phyloP scores from a whole-genome alignment of 2,888 invertebrate genomes.

The Eulithis prunata region DNA sequence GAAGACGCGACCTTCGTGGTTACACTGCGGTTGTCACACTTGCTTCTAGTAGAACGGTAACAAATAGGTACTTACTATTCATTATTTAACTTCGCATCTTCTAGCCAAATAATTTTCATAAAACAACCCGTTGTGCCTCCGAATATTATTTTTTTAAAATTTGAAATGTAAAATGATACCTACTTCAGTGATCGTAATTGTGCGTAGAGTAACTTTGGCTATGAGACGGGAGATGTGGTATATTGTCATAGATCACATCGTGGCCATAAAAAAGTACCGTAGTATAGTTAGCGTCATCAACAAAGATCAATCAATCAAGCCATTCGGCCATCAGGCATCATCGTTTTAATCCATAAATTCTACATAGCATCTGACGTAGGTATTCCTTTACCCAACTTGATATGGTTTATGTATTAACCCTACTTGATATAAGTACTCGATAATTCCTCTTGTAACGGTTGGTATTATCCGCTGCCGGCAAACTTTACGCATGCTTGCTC shows the following conservation, averaged over 20 bases:
- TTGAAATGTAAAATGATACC: too few relatives aligned
- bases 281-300: too few relatives aligned
- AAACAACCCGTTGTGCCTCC: too few relatives aligned
- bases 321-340: too few relatives aligned
- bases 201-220: too few relatives aligned
- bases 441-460: slow-evolving; percentile 18
- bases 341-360: slow-evolving; percentile 9
- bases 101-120: neutral
- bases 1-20: slow-evolving; percentile 20
- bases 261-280: too few relatives aligned
- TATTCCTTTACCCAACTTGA: slow-evolving; percentile 10
- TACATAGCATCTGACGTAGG: slow-evolving; percentile 8
- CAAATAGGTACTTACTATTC: neutral
- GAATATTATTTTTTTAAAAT: too few relatives aligned
- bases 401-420: too few relatives aligned
- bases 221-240: too few relatives aligned
- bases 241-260: too few relatives aligned
- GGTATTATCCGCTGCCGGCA: slow-evolving; percentile 9
- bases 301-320: too few relatives aligned
- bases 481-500: slow-evolving; percentile 11
- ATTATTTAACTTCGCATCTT: neutral
- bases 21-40: slow-evolving; percentile 7
- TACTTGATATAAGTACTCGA: slow-evolving; percentile 12
- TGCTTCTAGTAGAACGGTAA: slow-evolving; percentile 1
- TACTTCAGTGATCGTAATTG: too few relatives aligned